Evolutionary conservation across 1,140 invertebrate species (phyloP).

Genomic region (Agraylea sexmaculata): DNA sequence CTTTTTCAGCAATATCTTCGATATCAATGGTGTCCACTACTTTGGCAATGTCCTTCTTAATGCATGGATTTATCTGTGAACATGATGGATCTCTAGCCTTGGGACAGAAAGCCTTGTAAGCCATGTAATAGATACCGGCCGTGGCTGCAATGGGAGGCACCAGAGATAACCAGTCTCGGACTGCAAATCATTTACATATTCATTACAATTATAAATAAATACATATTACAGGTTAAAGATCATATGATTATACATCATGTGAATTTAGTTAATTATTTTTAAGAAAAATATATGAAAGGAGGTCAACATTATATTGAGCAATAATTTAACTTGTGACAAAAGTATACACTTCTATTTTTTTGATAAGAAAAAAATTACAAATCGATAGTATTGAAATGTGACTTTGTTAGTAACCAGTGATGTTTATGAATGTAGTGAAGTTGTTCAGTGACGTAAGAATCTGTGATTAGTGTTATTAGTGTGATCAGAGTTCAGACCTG

Average conservation of each 20-base stretch:
- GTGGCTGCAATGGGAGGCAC: slow-evolving; percentile 63
- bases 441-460: too few relatives aligned
- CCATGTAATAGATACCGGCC: slow-evolving; percentile 60
- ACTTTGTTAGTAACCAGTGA: too few relatives aligned
- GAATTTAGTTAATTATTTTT: too few relatives aligned
- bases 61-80: slow-evolving; percentile 45
- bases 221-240: slow-evolving; percentile 2
- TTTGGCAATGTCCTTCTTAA: slow-evolving; percentile 63
- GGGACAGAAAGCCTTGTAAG: slow-evolving; percentile 62
- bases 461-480: too few relatives aligned
- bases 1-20: slow-evolving; percentile 87
- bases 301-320: too few relatives aligned
- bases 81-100: slow-evolving; percentile 37
- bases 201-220: slow-evolving; percentile 7
- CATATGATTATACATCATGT: slow-evolving; percentile 2
- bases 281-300: too few relatives aligned
- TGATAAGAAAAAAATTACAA: too few relatives aligned
- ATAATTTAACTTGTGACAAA: too few relatives aligned
- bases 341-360: too few relatives aligned
- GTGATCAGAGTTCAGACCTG: slow-evolving; percentile 23
- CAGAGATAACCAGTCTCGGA: slow-evolving; percentile 64
- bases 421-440: too few relatives aligned
- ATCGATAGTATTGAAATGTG: too few relatives aligned
- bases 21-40: slow-evolving; percentile 87
- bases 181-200: slow-evolving; percentile 39